Percentiles rank a stretch among this genome's conserved stretches.
Evolutionary conservation across 2,888 invertebrate genomes (phyloP).

Genomic region (Drepana falcataria): DNA sequence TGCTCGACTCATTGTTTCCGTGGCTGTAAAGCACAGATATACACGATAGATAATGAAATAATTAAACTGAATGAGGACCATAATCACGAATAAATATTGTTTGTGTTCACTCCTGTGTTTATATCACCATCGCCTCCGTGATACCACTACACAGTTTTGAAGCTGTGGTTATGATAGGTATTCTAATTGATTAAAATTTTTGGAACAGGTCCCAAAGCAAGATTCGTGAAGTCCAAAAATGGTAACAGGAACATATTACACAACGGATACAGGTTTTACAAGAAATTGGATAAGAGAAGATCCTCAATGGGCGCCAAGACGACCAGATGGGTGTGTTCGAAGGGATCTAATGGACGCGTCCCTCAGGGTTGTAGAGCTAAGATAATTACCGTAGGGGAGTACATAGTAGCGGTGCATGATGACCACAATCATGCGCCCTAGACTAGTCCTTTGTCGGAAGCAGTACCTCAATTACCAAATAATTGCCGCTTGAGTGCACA

Average conservation of each 20-base stretch:
- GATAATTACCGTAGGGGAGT: background rate
- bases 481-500: conserved; percentile 8
- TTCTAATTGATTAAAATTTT: background rate
- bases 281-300: background rate
- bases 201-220: background rate
- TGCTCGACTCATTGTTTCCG: conserved; percentile 32
- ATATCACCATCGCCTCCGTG: too few species aligned
- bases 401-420: background rate
- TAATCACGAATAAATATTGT: background rate
- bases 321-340: background rate
- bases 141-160: too few species aligned
- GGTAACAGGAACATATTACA: conserved; percentile 8
- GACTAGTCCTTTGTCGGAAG: background rate
- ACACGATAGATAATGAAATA: conserved; percentile 18
- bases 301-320: background rate
- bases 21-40: conserved; percentile 30
- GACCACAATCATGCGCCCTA: background rate
- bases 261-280: conserved; percentile 11
- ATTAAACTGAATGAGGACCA: conserved; percentile 7
- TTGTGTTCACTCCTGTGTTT: too few species aligned
- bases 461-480: background rate
- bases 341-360: background rate
- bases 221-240: background rate
- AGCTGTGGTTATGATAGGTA: background rate
- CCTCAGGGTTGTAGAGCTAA: background rate